Evolutionary conservation across 2,888 invertebrate genomes (phyloP), one percentile per base, ranked within the genome.

Genomic region (Ceraclea dissimilis): DNA sequence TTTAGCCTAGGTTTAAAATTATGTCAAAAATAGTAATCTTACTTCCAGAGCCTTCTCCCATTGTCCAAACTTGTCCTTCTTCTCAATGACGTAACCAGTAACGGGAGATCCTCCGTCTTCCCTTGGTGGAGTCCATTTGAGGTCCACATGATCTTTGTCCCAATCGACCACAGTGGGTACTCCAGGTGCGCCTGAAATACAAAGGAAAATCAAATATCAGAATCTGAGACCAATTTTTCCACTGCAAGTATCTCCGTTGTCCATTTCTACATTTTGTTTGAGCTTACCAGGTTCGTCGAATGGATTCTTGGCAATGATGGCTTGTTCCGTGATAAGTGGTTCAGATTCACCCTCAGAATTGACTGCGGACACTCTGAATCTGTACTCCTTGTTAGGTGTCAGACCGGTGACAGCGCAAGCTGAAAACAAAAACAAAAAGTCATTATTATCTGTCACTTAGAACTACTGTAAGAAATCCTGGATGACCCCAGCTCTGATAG

Each of bases 311-410:
- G 97, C 97, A 64, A 95, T 75, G 62, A 95, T 92, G 47, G 90
- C 82, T 66, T 89, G 82, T 56, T 90, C 88, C 0, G 92, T 87
- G 56, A 85, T 86, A 44, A 98, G 79, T n/a, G 96, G 95, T 66
- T 90, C 90, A 0, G 96, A 94, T 73, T 94, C 94, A 19, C 98
- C 98, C 73, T 97, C 95, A 1, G 91, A 82, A 73, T 98, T 98
- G 13, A 97, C 92, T 49, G 98, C 98, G 2, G 90, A 83, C 4
- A 98, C 96, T 57, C 97, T 82, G 85, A 98, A 98, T 75, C 89
- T 90, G 74, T 97, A 98, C 76, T 96, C 91, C 71, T 92, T 87
- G 68, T 93, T 88, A 57, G 93, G 87, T 62, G 88, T 93, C 63
- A 98, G 74, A 44, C 90, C 89, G 63, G 86, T 86, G 0, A 93